Conservation (phyloP, 2,888 invertebrate species). For the Phanerotoma sp. region DNA sequence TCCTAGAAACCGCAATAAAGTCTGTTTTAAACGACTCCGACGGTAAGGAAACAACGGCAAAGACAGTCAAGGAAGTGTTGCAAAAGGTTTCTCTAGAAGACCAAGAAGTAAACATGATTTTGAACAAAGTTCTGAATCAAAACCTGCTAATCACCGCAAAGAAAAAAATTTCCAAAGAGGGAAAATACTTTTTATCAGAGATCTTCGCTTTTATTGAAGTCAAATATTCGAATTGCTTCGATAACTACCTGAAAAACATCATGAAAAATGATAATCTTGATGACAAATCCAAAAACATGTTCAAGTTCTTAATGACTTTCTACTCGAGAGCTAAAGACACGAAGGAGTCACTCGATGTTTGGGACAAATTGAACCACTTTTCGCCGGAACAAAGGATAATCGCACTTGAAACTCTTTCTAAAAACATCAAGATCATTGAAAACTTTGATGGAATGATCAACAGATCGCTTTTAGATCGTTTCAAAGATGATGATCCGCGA, state of each 20-base stretch:
- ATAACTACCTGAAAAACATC: constrained; percentile 66
- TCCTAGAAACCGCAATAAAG: constrained; percentile 62
- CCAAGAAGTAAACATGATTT: constrained; percentile 53
- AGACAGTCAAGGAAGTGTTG: constrained; percentile 64
- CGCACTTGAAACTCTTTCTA: constrained; percentile 61
- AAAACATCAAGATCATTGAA: constrained; percentile 57
- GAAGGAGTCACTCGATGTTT: constrained; percentile 43
- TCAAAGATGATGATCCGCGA: constrained; percentile 67
- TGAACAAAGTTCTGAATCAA: constrained; percentile 42
- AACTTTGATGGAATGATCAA: constrained; percentile 63
- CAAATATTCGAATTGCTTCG: constrained; percentile 73
- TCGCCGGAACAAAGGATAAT: constrained; percentile 66
- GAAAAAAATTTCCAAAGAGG: constrained; percentile 10
- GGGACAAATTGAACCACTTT: constrained; percentile 66
- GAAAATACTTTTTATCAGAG: constrained; percentile 38
- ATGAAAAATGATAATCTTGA: constrained; percentile 49
- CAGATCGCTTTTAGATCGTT: constrained; percentile 66
- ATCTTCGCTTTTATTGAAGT: constrained; percentile 61
- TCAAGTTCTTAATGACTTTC: constrained; percentile 50
- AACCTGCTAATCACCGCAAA: constrained; percentile 20
- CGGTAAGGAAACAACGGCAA: constrained; percentile 57
- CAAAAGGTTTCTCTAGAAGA: constrained; percentile 64
- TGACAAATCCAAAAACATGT: constrained; percentile 33
- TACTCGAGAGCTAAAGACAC: constrained; percentile 42
- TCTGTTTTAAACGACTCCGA: constrained; percentile 59